Conservation (phyloP, 2,113 vertebrate species). For the Typhlomys cinereus region DNA sequence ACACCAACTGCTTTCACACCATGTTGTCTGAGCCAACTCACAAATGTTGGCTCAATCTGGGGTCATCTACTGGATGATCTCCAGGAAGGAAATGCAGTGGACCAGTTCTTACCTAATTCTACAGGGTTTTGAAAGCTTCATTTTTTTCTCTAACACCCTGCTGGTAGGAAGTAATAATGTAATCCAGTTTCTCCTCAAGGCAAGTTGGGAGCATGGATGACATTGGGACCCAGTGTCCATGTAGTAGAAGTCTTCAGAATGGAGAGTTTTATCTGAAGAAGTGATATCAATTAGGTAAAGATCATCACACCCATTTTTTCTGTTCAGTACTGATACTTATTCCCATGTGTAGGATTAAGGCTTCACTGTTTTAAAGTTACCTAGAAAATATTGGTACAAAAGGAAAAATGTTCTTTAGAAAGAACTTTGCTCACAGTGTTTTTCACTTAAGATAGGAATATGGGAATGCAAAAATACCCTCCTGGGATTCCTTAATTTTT, state of each 20-base stretch:
- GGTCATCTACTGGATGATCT: background rate
- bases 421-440: no score
- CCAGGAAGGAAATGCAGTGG: background rate
- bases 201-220: background rate
- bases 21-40: background rate
- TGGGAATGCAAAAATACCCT: no score
- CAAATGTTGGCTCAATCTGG: background rate
- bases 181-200: background rate
- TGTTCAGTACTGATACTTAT: background rate
- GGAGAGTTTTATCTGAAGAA: background rate
- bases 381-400: slow-evolving; percentile 8
- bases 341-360: background rate
- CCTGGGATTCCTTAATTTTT: no score
- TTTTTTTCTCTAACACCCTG: slow-evolving; percentile 23
- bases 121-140: slow-evolving; percentile 10
- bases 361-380: background rate
- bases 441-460: no score
- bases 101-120: background rate
- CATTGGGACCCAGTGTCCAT: background rate
- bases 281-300: background rate
- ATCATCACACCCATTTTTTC: background rate
- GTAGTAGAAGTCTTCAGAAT: background rate
- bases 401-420: background rate
- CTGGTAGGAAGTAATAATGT: background rate
- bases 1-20: background rate